A percentile compares a stretch with the other conserved stretches of the same genome.
phyloP scores from a whole-genome alignment of 2,113 vertebrate genomes.

The Pitta sordida region DNA sequence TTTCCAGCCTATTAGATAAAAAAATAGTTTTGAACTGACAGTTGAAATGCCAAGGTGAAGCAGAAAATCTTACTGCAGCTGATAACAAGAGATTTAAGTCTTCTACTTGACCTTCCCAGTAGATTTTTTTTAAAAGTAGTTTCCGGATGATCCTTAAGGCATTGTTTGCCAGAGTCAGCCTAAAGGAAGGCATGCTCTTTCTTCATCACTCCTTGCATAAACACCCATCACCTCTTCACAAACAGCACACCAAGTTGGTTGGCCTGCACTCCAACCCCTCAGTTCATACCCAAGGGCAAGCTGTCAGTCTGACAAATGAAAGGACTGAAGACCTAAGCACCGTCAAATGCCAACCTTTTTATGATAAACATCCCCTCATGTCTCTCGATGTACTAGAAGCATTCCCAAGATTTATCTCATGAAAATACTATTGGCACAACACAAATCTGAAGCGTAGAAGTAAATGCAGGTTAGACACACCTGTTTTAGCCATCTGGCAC shows the following conservation, averaged over 20 bases:
- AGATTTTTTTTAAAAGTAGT: neutral
- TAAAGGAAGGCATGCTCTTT: neutral
- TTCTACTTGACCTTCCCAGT: neutral
- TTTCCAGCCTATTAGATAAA: neutral
- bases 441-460: fast-evolving
- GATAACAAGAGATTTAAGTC: neutral
- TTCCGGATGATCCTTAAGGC: neutral
- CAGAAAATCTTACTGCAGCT: neutral
- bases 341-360: neutral
- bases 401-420: neutral
- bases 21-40: neutral
- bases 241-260: neutral
- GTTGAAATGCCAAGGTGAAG: neutral
- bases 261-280: neutral
- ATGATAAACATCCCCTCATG: neutral
- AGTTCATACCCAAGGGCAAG: neutral
- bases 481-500: neutral
- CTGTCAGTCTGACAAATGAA: neutral
- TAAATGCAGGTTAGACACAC: neutral
- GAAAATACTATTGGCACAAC: neutral
- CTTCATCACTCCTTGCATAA: neutral
- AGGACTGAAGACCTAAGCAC: neutral
- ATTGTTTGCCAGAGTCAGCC: neutral
- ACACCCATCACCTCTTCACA: neutral
- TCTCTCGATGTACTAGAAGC: neutral